Base-by-base conservation (phyloP, 2,888 invertebrate species). In the Cephus pulcher region DNA sequence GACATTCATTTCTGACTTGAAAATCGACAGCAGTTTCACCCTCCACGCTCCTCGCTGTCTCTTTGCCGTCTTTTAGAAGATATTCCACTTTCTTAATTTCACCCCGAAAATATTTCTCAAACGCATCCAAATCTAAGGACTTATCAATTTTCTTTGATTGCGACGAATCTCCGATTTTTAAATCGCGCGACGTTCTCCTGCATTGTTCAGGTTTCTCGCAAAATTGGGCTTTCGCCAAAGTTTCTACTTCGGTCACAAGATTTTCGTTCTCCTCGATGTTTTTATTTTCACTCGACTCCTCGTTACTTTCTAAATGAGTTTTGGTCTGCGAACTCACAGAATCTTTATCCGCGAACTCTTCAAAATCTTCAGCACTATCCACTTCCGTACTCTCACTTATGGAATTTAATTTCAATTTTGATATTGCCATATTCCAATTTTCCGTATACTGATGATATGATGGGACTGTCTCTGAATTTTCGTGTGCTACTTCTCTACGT, bases 331-430 rank as follows among this genome's bases (percentile, higher is more conserved):
- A 56, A 23, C 6, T 56, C 23, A 9, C 40, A 23, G 40, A 56
- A 56, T 23, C 15, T 9, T 56, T 15, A 23, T 9, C 23, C 23
- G 40, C 40, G 23, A 56, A 56, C 23, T 92, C 91, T 2, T n/a
- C 74, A 15, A 75, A 71, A 33, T 89, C 91, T 12, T 91, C 91
- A 78, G 93, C 92, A 30, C 86, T 90, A 82, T 93, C 92, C 1
- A 91, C 73, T 70, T 83, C 79, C 33, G 69, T 32, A 34, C 76
- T 80, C 70, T 80, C 75, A n/a, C 76, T 74, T n/a, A 75, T 56
- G 23, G 40, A 23, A 56, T 56, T 56, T 56, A 56, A 56, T 23
- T 56, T 56, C 40, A 56, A 56, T 56, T 56, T 56, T 23, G 40
- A 56, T 23, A 6, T 56, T 23, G 23, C 40, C 23, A 23, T 9